Conservation (phyloP, 2,888 invertebrate species). For the Acanthococcus lagerstroemiae region DNA sequence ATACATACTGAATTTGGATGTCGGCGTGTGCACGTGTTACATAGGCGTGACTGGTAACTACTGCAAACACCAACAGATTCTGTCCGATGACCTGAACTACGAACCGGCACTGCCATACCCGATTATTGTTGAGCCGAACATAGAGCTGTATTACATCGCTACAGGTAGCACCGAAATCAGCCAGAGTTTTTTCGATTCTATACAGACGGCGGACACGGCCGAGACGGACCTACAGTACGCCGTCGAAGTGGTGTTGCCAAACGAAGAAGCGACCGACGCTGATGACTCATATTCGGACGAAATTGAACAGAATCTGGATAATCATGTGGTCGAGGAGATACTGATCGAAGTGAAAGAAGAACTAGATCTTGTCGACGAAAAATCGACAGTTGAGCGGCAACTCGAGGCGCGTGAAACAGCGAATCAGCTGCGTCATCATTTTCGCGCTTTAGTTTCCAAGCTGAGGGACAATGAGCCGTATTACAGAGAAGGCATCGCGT, state of each 20-base stretch:
- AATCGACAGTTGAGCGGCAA: not conserved
- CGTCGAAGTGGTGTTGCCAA: not conserved
- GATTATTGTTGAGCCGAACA: not conserved
- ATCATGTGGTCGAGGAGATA: not conserved
- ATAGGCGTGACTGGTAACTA: constrained; percentile 5
- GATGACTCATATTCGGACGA: not conserved
- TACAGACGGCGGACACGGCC: not conserved
- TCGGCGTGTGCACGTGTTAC: constrained; percentile 19
- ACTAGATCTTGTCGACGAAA: not conserved
- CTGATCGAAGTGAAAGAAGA: constrained; percentile 5
- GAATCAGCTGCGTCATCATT: not conserved
- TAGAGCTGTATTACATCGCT: not conserved
- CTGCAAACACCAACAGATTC: constrained; percentile 17
- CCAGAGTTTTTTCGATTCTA: not conserved
- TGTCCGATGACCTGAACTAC: not conserved
- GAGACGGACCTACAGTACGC: not conserved
- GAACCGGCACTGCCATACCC: not conserved
- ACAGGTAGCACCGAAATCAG: constrained; percentile 1
- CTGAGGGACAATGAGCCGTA: not conserved
- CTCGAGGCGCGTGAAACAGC: not conserved
- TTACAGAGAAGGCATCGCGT: not conserved
- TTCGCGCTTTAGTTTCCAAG: not conserved
- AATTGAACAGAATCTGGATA: not conserved
- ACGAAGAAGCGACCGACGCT: not conserved
- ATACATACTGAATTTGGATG: constrained; percentile 10